These are phyloP conservation scores for Doryteuthis pealeii DNA, from an alignment of 1,140 invertebrate genomes.

Conservation along the genomic window DNA sequence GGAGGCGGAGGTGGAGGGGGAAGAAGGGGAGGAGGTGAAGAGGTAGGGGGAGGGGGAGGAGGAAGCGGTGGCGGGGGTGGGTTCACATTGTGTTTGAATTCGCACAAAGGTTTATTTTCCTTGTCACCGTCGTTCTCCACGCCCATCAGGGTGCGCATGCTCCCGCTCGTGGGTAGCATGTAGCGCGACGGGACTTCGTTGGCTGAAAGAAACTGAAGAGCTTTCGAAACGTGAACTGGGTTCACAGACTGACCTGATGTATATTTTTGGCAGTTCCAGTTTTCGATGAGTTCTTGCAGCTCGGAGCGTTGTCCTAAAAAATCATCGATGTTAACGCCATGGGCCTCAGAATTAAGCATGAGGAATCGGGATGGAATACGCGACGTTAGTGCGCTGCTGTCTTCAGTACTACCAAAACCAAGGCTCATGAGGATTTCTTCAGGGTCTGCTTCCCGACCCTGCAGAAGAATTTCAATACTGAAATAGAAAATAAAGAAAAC, in stretches of 20 bases:
- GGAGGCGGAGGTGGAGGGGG: background rate
- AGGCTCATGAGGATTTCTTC: slow-evolving; percentile 10
- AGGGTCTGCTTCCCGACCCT: slow-evolving; percentile 2
- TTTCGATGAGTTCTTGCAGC: background rate
- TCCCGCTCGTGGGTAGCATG: background rate
- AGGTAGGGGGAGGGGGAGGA: background rate
- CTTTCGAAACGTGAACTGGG: slow-evolving; percentile 3
- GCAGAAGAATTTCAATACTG: slow-evolving; percentile 10
- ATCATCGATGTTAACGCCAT: background rate
- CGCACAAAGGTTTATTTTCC: background rate
- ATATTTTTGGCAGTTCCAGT: background rate
- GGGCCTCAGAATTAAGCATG: background rate
- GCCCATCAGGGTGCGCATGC: background rate
- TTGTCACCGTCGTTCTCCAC: background rate
- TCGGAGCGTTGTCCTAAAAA: background rate
- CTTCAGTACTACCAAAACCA: background rate
- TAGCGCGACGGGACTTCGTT: slow-evolving; percentile 1
- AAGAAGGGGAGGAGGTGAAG: background rate
- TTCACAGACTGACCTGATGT: slow-evolving; percentile 10
- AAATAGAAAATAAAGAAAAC: background rate
- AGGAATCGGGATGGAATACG: background rate
- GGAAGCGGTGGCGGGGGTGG: background rate
- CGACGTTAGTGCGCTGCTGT: background rate
- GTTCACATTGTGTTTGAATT: background rate
- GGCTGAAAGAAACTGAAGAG: slow-evolving; percentile 2